Evolutionary conservation across 2,888 invertebrate genomes (phyloP).

Genomic region (Drosophila silvestris): DNA sequence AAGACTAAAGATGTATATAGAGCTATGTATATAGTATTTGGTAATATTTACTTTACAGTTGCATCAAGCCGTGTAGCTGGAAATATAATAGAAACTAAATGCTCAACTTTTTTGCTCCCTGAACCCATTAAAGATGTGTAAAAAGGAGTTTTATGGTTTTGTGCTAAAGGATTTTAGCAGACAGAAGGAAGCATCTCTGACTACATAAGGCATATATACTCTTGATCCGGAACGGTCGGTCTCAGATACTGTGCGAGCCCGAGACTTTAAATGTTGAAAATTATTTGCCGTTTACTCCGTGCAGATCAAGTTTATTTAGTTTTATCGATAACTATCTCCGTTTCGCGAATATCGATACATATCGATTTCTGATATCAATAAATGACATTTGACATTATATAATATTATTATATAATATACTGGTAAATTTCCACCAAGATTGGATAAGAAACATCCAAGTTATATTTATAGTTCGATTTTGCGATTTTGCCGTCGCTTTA

Average conservation of each 20-base stretch:
- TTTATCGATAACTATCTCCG: not conserved
- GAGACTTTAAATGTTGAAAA: not conserved
- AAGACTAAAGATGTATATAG: not conserved
- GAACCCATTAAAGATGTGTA: not conserved
- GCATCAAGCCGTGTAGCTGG: not conserved
- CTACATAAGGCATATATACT: not conserved
- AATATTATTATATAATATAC: not conserved
- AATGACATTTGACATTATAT: not conserved
- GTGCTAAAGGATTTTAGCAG: not conserved
- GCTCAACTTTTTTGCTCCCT: not conserved
- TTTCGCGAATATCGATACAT: not conserved
- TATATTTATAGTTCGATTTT: too few species aligned
- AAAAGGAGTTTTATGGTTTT: not conserved
- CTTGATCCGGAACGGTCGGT: fast-evolving
- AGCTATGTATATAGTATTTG: not conserved
- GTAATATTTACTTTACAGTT: not conserved
- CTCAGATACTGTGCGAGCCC: not conserved
- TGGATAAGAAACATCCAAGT: too few species aligned
- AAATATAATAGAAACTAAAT: not conserved
- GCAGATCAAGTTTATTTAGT: not conserved
- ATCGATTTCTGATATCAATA: not conserved
- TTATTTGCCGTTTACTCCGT: not conserved
- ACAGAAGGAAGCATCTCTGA: not conserved
- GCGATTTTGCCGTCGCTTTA: too few species aligned
- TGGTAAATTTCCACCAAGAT: not conserved